Conservation (phyloP, 2,888 invertebrate species). For the Proisotoma minuta region DNA sequence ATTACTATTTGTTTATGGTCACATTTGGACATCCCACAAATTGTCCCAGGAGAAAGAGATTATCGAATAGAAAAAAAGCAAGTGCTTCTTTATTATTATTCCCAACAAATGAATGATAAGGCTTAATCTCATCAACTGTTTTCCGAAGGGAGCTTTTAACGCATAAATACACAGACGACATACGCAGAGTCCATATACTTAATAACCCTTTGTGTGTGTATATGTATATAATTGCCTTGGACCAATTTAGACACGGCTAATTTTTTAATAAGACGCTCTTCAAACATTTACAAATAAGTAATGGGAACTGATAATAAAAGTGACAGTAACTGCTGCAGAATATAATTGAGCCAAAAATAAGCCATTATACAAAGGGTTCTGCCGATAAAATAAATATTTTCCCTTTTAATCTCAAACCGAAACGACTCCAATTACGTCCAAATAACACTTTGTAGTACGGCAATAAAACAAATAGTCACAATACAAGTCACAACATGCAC, state of each 20-base stretch:
- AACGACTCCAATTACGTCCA: constrained; percentile 14
- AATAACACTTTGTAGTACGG: constrained; percentile 4
- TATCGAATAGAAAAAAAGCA: too few relatives aligned
- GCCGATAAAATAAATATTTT: constrained; percentile 9
- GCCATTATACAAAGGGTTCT: constrained; percentile 5
- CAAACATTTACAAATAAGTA: not conserved
- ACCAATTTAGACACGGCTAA: constrained; percentile 24
- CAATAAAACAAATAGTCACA: constrained; percentile 2
- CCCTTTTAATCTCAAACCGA: constrained; percentile 15
- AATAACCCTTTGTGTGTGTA: constrained; percentile 18
- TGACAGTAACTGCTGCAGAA: not conserved
- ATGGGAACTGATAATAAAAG: not conserved
- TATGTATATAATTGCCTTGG: constrained; percentile 22
- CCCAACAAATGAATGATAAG: too few relatives aligned
- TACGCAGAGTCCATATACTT: not conserved
- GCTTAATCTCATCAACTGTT: constrained; percentile 8
- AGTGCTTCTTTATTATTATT: too few relatives aligned
- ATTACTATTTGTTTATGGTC: too few relatives aligned
- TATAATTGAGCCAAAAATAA: not conserved
- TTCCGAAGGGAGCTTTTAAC: constrained; percentile 18
- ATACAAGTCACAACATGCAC: not conserved
- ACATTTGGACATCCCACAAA: too few relatives aligned
- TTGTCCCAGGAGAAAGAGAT: too few relatives aligned
- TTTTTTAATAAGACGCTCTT: constrained; percentile 7
- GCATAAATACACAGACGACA: constrained; percentile 4